Conservation (phyloP, 2,113 vertebrate species). For the Mirza zaza region DNA sequence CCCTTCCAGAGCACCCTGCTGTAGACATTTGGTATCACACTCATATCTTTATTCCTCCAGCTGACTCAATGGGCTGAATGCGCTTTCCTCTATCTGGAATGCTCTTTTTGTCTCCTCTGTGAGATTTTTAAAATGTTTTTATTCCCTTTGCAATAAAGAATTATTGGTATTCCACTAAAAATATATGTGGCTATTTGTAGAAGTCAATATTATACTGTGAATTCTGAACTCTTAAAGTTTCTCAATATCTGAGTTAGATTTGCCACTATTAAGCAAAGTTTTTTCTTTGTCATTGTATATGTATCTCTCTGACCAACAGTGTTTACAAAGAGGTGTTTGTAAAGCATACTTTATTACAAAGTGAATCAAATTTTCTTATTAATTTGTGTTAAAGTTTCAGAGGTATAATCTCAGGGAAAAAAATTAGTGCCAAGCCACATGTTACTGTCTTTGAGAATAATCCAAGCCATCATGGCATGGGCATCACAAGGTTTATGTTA, state of each 20-base stretch:
- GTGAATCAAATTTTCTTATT: not conserved
- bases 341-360: not conserved
- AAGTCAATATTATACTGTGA: not conserved
- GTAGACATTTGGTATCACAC: not conserved
- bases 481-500: not conserved
- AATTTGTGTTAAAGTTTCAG: constrained; percentile 21
- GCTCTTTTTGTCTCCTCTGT: not conserved
- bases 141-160: not conserved
- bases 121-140: not conserved
- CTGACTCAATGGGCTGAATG: not conserved
- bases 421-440: not conserved
- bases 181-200: not conserved
- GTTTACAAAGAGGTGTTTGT: not conserved
- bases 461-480: not conserved
- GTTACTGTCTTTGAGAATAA: not conserved
- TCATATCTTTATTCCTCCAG: not conserved
- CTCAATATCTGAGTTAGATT: not conserved
- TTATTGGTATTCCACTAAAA: constrained; percentile 20
- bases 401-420: not conserved
- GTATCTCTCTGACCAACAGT: not conserved
- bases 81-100: not conserved
- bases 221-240: not conserved
- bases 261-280: not conserved
- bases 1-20: not conserved
- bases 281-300: not conserved